Percentiles rank a stretch among this genome's conserved stretches.
Evolutionary conservation across 2,113 vertebrate genomes (phyloP).

Genomic region (Dasyprocta punctata): DNA sequence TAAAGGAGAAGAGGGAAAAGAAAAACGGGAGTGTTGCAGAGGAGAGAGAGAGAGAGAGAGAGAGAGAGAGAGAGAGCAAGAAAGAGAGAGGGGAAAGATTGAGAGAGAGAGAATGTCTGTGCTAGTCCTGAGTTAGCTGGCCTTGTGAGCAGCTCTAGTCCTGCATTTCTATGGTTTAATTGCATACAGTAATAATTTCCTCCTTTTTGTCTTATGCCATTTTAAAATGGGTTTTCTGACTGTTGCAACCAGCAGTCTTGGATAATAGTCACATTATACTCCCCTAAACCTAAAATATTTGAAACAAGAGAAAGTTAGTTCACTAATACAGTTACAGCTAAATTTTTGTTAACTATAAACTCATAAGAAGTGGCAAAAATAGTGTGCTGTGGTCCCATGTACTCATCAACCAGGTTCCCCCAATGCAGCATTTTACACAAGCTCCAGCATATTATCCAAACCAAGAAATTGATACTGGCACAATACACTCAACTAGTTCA

Average conservation of each 20-base stretch:
- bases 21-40: neutral
- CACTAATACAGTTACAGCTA: neutral
- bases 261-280: neutral
- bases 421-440: neutral
- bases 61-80: neutral
- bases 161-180: neutral
- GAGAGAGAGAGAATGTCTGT: neutral
- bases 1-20: neutral
- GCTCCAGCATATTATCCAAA: neutral
- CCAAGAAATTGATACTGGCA: neutral
- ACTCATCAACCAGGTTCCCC: neutral
- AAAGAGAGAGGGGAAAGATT: no score
- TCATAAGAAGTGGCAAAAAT: neutral
- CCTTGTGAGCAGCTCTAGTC: neutral
- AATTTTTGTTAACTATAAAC: neutral
- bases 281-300: neutral
- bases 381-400: neutral
- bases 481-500: neutral
- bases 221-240: constrained; percentile 10
- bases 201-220: neutral
- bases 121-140: neutral
- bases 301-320: neutral
- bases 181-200: neutral
- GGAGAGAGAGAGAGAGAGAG: no score
- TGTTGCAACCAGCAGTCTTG: neutral